Conservation (phyloP, 2,888 invertebrate genomes). For the Aporophyla lueneburgensis region DNA sequence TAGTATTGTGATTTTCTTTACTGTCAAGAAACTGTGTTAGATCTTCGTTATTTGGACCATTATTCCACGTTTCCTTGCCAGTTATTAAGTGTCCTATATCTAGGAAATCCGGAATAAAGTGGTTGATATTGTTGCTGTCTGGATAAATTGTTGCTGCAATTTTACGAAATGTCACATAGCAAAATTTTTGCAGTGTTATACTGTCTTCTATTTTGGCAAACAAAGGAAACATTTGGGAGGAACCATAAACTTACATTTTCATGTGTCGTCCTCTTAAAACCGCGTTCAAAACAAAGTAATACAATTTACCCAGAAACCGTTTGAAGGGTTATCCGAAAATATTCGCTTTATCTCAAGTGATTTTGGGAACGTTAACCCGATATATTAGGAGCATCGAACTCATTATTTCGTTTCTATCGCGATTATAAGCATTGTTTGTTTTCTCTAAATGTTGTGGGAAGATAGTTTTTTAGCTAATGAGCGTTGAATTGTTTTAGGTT, state of each 20-base stretch:
- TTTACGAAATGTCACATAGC: neutral
- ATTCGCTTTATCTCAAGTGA: constrained; percentile 59
- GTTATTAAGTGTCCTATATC: neutral
- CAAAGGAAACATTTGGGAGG: neutral
- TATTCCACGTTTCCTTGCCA: neutral
- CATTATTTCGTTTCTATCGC: constrained; percentile 52
- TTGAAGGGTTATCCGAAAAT: constrained; percentile 40
- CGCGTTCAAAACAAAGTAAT: constrained; percentile 23
- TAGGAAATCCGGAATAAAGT: neutral
- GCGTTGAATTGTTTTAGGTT: constrained; percentile 12
- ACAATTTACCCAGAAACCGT: constrained; percentile 14
- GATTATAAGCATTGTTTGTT: constrained; percentile 43
- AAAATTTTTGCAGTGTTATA: neutral
- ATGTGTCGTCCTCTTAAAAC: constrained; percentile 7
- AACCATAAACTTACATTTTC: neutral
- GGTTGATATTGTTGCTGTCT: neutral
- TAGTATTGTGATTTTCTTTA: neutral
- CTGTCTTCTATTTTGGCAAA: constrained; percentile 1
- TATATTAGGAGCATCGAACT: constrained; percentile 56
- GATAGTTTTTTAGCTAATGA: constrained; percentile 29
- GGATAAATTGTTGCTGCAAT: neutral
- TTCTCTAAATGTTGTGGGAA: constrained; percentile 45
- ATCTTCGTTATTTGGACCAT: neutral
- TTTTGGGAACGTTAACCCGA: constrained; percentile 47
- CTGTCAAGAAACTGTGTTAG: neutral